Percentiles rank a stretch among this genome's conserved stretches.
These are phyloP conservation scores for Temnothorax ravouxi DNA, from an alignment of 2,888 invertebrate species.

Conservation along the genomic window DNA sequence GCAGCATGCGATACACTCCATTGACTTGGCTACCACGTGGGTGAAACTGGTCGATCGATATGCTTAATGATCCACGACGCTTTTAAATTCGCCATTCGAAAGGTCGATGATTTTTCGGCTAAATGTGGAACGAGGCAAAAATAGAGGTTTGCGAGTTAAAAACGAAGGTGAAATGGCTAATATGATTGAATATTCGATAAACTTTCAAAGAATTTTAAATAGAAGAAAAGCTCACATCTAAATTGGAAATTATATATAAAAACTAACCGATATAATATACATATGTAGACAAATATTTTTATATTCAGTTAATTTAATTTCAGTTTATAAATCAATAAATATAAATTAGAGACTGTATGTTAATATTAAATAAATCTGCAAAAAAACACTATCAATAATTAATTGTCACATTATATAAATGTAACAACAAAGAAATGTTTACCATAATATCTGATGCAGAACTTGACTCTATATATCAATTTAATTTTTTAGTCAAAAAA, in stretches of 20 bases:
- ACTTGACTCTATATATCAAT: too few species aligned
- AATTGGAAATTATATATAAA: slow-evolving; percentile 1
- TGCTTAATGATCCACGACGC: slow-evolving; percentile 30
- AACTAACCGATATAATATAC: neutral
- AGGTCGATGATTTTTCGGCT: slow-evolving; percentile 27
- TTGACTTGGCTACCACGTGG: neutral
- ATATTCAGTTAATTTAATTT: neutral
- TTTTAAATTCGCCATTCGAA: slow-evolving; percentile 33
- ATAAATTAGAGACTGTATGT: neutral
- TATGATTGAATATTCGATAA: neutral
- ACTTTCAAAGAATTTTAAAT: slow-evolving; percentile 1
- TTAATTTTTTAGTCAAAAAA: neutral
- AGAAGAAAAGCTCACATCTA: neutral
- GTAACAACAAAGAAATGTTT: neutral
- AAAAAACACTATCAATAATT: neutral
- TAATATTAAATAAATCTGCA: neutral
- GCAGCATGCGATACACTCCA: neutral
- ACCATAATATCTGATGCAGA: neutral
- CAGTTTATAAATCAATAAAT: neutral
- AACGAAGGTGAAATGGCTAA: slow-evolving; percentile 22
- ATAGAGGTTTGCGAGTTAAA: neutral
- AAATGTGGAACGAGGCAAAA: slow-evolving; percentile 36
- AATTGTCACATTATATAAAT: neutral
- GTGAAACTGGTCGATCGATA: slow-evolving; percentile 26
- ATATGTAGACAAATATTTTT: neutral